Base-by-base conservation (phyloP, 2,888 invertebrate species). In the Prostheceraeus crozeri region DNA sequence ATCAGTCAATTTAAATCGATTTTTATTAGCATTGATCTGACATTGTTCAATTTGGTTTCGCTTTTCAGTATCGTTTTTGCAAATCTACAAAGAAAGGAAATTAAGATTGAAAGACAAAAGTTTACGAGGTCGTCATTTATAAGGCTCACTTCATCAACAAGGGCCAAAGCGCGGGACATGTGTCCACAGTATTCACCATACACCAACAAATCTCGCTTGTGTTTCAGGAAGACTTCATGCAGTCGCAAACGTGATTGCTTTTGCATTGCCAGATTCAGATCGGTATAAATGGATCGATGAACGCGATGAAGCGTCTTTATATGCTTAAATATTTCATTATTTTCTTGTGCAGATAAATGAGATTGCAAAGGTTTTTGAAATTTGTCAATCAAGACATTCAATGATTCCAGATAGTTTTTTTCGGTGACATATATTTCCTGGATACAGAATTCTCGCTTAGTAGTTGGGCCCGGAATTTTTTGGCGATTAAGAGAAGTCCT, bases 131-230 rank as follows among this genome's bases (percentile, higher is more conserved):
- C n/a, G n/a, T n/a, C n/a, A n/a, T n/a, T n/a, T n/a, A n/a, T n/a
- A n/a, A n/a, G n/a, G n/a, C n/a, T n/a, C n/a, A n/a, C n/a, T 36
- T 85, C 83, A 75, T 89, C 88, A 61, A 96, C 81, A 61, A 84
- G 80, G 64, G 84, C 84, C 72, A 90, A 89, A n/a, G 93, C 91
- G 57, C 81, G 80, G 1, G 89, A 86, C 63, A 98, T 81, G 76
- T 90, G 89, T 48, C 93, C 87, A 79, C 96, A 96, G 77, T 93
- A 98, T 71, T 87, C 86, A 11, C 93, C 94, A 72, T 98, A 98
- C 58, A 90, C 82, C 31, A 94, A 82, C 73, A 98, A 85, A 63
- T 85, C 84, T 72, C 89, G 87, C 68, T 90, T 84, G 83, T 86
- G 90, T 68, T 85, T 84, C 53, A 91, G 82, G 79, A 96, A 94